Evolutionary conservation across 64 coral and sea anemone species (phyloP).

Genomic region (Exaiptasia diaphana): DNA sequence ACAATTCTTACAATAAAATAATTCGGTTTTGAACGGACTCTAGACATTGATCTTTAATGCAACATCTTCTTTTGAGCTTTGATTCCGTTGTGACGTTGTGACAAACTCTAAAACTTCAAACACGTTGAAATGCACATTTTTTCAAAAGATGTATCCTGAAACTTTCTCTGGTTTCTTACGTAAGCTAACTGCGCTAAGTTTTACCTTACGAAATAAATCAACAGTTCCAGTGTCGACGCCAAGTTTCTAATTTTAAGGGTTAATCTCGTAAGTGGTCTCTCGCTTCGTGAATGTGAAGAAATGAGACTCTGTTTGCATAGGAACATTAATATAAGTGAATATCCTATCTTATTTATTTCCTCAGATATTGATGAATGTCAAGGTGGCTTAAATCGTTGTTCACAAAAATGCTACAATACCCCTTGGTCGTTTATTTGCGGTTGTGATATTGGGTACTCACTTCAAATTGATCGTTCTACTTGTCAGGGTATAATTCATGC

Average conservation of each 20-base stretch:
- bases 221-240: too few species aligned
- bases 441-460: background rate
- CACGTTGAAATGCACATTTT: too few species aligned
- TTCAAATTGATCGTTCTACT: background rate
- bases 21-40: background rate
- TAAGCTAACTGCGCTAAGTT: too few species aligned
- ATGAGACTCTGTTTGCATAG: background rate
- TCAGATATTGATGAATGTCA: conserved; percentile 47
- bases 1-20: background rate
- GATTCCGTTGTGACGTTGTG: background rate
- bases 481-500: conserved; percentile 20
- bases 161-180: too few species aligned
- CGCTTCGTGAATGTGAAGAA: background rate
- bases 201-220: too few species aligned
- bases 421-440: conserved; percentile 35
- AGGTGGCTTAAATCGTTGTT: background rate
- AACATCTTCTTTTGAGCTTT: background rate
- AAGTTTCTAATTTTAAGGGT: too few species aligned
- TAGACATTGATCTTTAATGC: background rate
- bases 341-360: background rate
- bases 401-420: conserved; percentile 28
- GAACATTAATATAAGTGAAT: background rate
- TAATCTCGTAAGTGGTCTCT: background rate
- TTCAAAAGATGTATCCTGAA: too few species aligned
- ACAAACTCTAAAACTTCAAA: background rate